Evolutionary conservation across 2,888 invertebrate genomes (phyloP), one percentile per base, ranked within the genome.

Genomic region (Fragum sueziense): DNA sequence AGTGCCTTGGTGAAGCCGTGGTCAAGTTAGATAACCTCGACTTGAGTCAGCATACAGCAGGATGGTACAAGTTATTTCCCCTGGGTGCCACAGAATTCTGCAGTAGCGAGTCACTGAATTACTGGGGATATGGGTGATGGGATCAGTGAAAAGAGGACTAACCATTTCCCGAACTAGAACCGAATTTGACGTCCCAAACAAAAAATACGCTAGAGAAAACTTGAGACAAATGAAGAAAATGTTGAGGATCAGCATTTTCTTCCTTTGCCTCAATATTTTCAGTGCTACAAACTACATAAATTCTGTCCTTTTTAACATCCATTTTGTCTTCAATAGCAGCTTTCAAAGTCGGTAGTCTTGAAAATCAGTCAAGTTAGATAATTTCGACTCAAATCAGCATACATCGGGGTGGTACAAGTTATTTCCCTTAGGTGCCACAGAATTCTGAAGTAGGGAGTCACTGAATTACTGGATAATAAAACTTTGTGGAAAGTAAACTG

Each of bases 321-420:
- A n/a, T n/a, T n/a, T n/a, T n/a, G n/a, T n/a, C n/a, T n/a, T n/a
- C n/a, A n/a, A n/a, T n/a, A n/a, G n/a, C n/a, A n/a, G n/a, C n/a
- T n/a, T n/a, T n/a, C n/a, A n/a, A n/a, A n/a, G n/a, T n/a, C n/a
- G n/a, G n/a, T n/a, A n/a, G n/a, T n/a, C n/a, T n/a, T n/a, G n/a
- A n/a, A n/a, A n/a, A n/a, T n/a, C n/a, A n/a, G 96, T 98, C 85
- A 95, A 96, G 85, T 95, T 98, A 84, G 97, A 97, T 93, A 95
- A 96, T 90, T 94, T 98, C 76, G 95, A 96, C 65, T 95, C 97
- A 82, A 96, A 96, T 33, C 96, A 96, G 92, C 95, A 96, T 88
- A 96, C 96, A 59, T 95, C 96, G 89, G 97, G 97, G 85, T 98
- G 98, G 98, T 98, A 97, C 94, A 97, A 97, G 82, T 95, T 98